Evolutionary conservation across 1,140 invertebrate genomes (phyloP), one percentile per base, ranked within the genome.

Genomic region (Achatina immaculata): DNA sequence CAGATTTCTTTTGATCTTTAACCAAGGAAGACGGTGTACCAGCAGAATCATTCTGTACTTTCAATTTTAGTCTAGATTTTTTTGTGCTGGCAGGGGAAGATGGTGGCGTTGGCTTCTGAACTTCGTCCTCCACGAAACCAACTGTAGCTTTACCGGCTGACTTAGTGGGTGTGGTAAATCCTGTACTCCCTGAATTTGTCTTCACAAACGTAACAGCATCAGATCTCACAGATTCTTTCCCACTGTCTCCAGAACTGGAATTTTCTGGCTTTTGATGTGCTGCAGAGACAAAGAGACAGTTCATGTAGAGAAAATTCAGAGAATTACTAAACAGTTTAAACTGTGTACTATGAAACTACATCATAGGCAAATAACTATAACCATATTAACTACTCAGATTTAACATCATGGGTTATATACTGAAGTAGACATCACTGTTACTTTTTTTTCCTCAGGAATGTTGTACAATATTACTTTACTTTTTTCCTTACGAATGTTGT

Each of bases 111-210:
- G 28, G 34, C n/a, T 78, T 31, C 6, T 78, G 40, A 28, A 42
- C 66, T 48, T 79, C 66, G 1, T 36, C 34, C n/a, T 34, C 16
- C 43, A 34, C 2, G 42, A 79, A 79, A 6, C 77, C 77, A n/a
- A 79, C 34, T 4, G 65, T 79, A 28, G 65, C 77, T 71, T 79
- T 79, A 9, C 31, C n/a, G 31, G 77, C 16, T 2, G 77, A 79
- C 38, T 68, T 51, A 19, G 77, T 9, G 11, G 77, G 77, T 38
- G 62, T 79, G 77, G 71, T 66, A 19, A 79, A 24, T 36, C 65
- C 34, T 14, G 69, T 34, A 31, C 6, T 31, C 24, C 55, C 14
- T 58, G 55, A 4, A 24, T 4, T 58, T 11, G 7, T n/a, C n/a
- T 58, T 58, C 21, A 14, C 24, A n/a, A n/a, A n/a, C n/a, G n/a